Evolutionary conservation across 2,113 vertebrate genomes (phyloP), one percentile per base, ranked within the genome.

Genomic region (Heterotis niloticus): DNA sequence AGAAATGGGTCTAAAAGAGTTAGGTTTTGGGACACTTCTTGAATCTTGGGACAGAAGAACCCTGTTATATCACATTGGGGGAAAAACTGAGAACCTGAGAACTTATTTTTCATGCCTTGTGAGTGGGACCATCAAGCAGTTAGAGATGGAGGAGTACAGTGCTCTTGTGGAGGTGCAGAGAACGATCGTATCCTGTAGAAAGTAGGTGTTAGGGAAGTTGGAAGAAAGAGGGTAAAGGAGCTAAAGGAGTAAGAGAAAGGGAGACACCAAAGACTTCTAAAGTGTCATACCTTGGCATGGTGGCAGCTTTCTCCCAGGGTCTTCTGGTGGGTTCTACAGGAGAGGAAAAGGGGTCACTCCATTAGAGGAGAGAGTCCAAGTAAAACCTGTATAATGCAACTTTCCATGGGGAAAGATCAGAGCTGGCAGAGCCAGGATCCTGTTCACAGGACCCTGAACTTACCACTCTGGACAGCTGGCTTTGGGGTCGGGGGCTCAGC

Each of bases 271-370:
- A 44, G 34, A 4, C 3, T 44, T 4, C 34, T 4, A 44, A 17
- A 12, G 5, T 14, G 7, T 82, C 82, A 70, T 85, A 96, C 95
- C 94, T 93, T 34, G 94, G 92, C 56, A 94, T 78, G 0, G 92
- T 92, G 64, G 90, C 87, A 80, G 87, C 87, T 81, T 91, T 94
- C 82, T 95, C 94, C 90, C 89, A 93, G 1, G 90, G 87, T 72
- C 89, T 94, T 80, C 87, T 92, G 57, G 88, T 78, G 20, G 83
- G 64, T 59, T 95, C 95, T 95, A 81, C 24, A 51, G 79, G 51
- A 72, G 28, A 34, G 5, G 20, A 75, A 78, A 74, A 10, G 1
- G 52, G 29, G 10, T 59, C 24, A 54, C 65, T 80, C 1, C 51
- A 26, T 64, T 74, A 29, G 0, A 17, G 60, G 18, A 65, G 59